phyloP scores from a whole-genome alignment of 2,113 vertebrate genomes.

The Passer montanus region DNA sequence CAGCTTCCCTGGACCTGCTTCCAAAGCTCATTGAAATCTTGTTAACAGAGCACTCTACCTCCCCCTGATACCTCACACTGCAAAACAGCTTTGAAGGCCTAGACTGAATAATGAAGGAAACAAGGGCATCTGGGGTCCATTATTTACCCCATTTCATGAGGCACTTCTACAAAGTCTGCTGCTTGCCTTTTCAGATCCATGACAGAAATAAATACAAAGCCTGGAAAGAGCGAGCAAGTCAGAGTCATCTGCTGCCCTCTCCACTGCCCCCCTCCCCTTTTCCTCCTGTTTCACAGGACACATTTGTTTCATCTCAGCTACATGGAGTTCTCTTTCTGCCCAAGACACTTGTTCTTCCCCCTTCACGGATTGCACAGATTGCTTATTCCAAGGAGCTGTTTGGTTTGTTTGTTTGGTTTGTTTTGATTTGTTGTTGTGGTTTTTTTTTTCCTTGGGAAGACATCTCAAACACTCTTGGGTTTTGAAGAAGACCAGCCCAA shows the following conservation, averaged over 20 bases:
- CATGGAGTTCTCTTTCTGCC: background rate
- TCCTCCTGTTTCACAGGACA: conserved; percentile 49
- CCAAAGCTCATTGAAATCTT: conserved; percentile 66
- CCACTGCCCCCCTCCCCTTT: conserved; percentile 29
- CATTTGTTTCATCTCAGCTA: conserved; percentile 42
- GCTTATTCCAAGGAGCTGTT: background rate
- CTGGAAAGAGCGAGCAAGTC: conserved; percentile 51
- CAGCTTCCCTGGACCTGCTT: conserved; percentile 61
- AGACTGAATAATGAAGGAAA: conserved; percentile 66
- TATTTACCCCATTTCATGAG: conserved; percentile 65
- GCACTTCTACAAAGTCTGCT: conserved; percentile 55
- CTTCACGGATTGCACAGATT: background rate
- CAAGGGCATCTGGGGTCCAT: conserved; percentile 66
- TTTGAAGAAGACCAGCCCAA: background rate
- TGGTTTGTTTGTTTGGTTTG: background rate
- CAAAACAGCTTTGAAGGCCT: conserved; percentile 59
- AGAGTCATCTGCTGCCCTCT: conserved; percentile 53
- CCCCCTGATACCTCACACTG: conserved; percentile 63
- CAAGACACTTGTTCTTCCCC: conserved; percentile 25
- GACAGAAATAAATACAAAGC: conserved; percentile 68
- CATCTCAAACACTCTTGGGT: background rate
- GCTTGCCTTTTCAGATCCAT: conserved; percentile 65
- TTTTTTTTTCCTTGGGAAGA: background rate
- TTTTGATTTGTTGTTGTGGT: background rate
- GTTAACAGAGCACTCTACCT: conserved; percentile 62